Evolutionary conservation across 2,888 invertebrate genomes (phyloP).

Genomic region (Yponomeuta evonymella): DNA sequence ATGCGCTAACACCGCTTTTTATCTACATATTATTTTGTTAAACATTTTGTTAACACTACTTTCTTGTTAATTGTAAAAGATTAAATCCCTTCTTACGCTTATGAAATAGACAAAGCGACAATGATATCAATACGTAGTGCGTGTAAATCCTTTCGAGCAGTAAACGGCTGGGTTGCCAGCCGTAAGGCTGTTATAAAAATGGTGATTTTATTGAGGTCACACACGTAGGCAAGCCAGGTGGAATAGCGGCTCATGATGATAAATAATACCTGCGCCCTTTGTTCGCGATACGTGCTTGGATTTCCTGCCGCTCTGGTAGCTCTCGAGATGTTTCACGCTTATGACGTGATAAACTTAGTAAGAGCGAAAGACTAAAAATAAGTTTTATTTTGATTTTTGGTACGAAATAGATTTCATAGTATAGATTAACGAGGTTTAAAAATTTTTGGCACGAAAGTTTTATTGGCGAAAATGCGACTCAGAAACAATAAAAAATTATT

Average conservation of each 20-base stretch:
- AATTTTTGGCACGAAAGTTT: too few relatives aligned
- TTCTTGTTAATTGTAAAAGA: not conserved
- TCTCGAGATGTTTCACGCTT: conserved; percentile 22
- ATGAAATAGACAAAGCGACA: not conserved
- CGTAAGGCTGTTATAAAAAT: conserved; percentile 50
- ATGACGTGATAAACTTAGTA: not conserved
- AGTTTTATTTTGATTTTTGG: not conserved
- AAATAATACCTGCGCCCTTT: conserved; percentile 33
- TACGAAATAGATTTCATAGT: too few relatives aligned
- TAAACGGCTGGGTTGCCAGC: not conserved
- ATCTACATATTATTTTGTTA: too few relatives aligned
- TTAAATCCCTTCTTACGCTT: not conserved
- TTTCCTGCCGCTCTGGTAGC: conserved; percentile 26
- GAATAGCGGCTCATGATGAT: conserved; percentile 28
- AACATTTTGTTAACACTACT: not conserved
- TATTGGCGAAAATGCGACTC: too few relatives aligned
- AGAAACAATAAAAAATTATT: too few relatives aligned
- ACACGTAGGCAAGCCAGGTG: conserved; percentile 33
- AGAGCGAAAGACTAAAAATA: not conserved
- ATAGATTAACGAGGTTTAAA: too few relatives aligned
- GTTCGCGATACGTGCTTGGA: conserved; percentile 29
- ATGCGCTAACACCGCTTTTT: too few relatives aligned
- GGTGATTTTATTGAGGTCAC: conserved; percentile 49
- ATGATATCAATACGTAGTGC: not conserved
- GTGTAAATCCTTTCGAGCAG: not conserved